Evolutionary conservation across 1,140 invertebrate species (phyloP).

Genomic region (Archivesica marissinica): DNA sequence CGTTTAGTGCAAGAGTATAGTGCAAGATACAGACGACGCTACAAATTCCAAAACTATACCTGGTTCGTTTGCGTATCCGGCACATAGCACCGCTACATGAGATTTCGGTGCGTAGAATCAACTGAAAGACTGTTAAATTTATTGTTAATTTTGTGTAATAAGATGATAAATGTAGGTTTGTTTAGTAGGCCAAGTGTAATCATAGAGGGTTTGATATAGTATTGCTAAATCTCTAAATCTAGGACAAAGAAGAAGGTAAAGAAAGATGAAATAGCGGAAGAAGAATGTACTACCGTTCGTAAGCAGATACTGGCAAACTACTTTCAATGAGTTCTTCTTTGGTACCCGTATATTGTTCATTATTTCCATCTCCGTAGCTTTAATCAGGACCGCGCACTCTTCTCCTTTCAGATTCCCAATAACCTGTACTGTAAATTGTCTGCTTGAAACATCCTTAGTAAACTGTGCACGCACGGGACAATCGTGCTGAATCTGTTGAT

Average conservation of each 20-base stretch:
- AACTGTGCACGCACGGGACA: conserved; percentile 15
- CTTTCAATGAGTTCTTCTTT: conserved; percentile 20
- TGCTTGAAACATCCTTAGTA: neutral
- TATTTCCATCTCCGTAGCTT: conserved; percentile 48
- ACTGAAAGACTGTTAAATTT: neutral
- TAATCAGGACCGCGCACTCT: conserved; percentile 37
- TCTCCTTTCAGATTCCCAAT: conserved; percentile 13
- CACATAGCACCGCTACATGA: neutral
- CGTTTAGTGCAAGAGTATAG: too few species aligned
- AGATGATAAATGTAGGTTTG: neutral
- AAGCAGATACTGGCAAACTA: conserved; percentile 49
- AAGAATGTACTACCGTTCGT: neutral
- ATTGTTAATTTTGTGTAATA: neutral
- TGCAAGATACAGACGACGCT: too few species aligned
- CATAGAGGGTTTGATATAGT: neutral
- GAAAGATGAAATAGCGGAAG: neutral
- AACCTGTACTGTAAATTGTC: conserved; percentile 7
- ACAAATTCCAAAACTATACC: too few species aligned
- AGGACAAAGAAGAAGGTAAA: neutral
- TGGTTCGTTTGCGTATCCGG: neutral
- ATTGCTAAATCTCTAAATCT: neutral
- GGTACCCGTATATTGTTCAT: conserved; percentile 41
- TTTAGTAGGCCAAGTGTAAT: neutral
- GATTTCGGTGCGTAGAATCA: neutral
- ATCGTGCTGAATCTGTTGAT: neutral